phyloP scores from a whole-genome alignment of 2,888 invertebrate genomes.

The Smittia aterrima region DNA sequence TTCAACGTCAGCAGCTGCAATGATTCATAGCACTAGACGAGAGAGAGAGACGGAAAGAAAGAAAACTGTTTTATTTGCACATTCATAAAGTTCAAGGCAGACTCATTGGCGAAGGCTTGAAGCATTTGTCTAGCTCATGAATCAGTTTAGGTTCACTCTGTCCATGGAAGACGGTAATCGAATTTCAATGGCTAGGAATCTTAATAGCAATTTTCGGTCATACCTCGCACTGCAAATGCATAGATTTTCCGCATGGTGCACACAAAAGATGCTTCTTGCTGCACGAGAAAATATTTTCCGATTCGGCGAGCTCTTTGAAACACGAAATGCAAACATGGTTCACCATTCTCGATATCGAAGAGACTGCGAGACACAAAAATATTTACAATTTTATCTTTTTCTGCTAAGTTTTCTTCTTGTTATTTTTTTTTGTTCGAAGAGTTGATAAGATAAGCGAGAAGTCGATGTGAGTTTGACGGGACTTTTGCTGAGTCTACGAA shows the following conservation, averaged over 20 bases:
- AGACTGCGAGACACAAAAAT: background rate
- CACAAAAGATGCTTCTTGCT: constrained; percentile 32
- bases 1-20: constrained; percentile 38
- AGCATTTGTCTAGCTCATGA: too few relatives aligned
- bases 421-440: background rate
- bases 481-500: too few relatives aligned
- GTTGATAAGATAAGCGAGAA: background rate
- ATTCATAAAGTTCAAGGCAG: background rate
- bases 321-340: constrained; percentile 22
- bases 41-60: too few relatives aligned
- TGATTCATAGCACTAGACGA: constrained; percentile 40
- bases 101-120: background rate
- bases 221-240: constrained; percentile 40
- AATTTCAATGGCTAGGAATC: constrained; percentile 6
- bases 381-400: background rate
- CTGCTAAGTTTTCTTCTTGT: background rate
- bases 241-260: constrained; percentile 33
- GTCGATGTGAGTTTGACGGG: background rate
- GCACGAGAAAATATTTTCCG: constrained; percentile 37
- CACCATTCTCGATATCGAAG: background rate
- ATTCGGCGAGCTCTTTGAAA: constrained; percentile 26
- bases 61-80: constrained; percentile 2
- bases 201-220: background rate
- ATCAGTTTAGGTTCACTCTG: background rate
- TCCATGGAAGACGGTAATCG: background rate